Conservation (phyloP, 2,888 invertebrate genomes). For the Chrysolina americana region DNA sequence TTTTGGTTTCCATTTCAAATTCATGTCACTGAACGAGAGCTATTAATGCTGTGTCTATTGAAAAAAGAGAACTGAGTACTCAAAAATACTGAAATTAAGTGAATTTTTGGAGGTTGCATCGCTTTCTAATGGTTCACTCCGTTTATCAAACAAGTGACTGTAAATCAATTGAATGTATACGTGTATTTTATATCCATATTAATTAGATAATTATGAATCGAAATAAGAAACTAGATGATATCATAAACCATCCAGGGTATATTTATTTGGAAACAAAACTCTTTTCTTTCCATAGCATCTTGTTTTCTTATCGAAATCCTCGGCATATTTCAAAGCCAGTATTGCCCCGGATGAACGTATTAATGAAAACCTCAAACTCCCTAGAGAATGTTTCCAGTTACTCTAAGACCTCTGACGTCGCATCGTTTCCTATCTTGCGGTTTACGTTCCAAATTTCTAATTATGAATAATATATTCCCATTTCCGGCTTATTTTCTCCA, state of each 20-base stretch:
- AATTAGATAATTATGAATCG: too few species aligned
- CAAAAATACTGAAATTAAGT: too few species aligned
- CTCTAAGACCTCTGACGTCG: constrained; percentile 51
- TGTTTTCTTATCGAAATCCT: constrained; percentile 36
- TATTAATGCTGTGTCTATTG: too few species aligned
- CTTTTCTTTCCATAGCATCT: constrained; percentile 12
- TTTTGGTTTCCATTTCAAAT: too few species aligned
- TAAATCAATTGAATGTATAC: too few species aligned
- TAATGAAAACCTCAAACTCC: constrained; percentile 50
- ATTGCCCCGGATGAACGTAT: constrained; percentile 41
- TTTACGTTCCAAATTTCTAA: constrained; percentile 55
- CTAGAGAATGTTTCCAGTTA: constrained; percentile 36
- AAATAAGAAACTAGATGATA: neutral
- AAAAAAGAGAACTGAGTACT: too few species aligned
- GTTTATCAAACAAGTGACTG: too few species aligned
- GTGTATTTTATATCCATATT: too few species aligned
- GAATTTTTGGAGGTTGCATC: too few species aligned
- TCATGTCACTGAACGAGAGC: too few species aligned
- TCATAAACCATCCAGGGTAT: neutral
- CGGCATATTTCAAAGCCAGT: constrained; percentile 37
- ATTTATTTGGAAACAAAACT: neutral
- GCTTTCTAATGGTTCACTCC: too few species aligned
- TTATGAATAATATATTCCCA: constrained; percentile 58
- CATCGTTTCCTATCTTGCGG: constrained; percentile 51
- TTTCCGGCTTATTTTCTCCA: constrained; percentile 40